Conservation (phyloP, 2,797 vertebrate genomes). For the Acomys russatus region DNA sequence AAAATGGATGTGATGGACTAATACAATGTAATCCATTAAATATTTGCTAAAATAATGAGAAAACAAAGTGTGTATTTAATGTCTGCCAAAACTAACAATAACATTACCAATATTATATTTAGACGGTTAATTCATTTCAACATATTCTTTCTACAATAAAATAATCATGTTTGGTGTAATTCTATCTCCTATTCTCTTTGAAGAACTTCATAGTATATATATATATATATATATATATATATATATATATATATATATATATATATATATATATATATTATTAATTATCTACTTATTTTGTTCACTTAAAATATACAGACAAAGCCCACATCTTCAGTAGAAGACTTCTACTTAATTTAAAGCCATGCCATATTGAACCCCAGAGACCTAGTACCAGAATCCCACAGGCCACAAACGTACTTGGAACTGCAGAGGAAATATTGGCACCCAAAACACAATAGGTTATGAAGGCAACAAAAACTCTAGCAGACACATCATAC, state of each 20-base stretch:
- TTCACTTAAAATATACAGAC: not conserved
- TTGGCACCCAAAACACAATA: not conserved
- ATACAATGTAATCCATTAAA: not conserved
- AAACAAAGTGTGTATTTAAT: not conserved
- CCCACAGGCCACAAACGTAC: not conserved
- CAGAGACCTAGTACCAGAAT: not conserved
- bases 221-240: conserved; percentile 27
- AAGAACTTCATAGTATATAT: not conserved
- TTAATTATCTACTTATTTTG: not conserved
- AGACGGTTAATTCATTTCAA: conserved; percentile 2
- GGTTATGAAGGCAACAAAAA: not conserved
- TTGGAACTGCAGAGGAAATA: not conserved
- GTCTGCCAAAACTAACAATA: not conserved
- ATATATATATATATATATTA: not conserved
- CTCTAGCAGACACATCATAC: not conserved
- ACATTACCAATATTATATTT: conserved; percentile 13
- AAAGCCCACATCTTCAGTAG: not conserved
- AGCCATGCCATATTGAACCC: not conserved
- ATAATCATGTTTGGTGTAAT: not conserved
- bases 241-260: conserved; percentile 52
- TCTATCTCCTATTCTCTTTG: not conserved
- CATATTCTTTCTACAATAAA: conserved; percentile 1
- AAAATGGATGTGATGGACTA: not conserved
- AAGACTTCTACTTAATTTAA: not conserved
- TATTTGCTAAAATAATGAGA: conserved; percentile 31